Conservation (phyloP, 2,888 invertebrate genomes). For the Ormia ochracea region DNA sequence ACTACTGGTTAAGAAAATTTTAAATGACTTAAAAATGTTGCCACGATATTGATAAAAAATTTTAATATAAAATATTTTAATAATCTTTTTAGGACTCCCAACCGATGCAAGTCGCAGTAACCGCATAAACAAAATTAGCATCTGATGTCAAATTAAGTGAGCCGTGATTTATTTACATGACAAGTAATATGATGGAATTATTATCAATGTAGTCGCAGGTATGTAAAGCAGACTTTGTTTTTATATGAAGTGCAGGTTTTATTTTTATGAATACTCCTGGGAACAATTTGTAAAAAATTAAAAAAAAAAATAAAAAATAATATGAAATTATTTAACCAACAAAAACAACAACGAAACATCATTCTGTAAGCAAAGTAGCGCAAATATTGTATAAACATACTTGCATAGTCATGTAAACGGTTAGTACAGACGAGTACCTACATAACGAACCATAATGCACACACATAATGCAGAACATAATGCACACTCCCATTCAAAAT, state of each 20-base stretch:
- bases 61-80: not conserved
- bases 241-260: not conserved
- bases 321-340: slow-evolving; percentile 14
- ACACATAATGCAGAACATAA: too few relatives aligned
- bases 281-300: slow-evolving; percentile 61
- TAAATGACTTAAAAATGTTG: too few relatives aligned
- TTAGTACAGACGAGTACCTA: too few relatives aligned
- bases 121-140: not conserved
- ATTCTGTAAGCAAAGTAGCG: slow-evolving; percentile 27
- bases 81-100: not conserved
- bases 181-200: slow-evolving; percentile 75
- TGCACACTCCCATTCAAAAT: too few relatives aligned
- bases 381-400: not conserved
- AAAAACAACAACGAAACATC: slow-evolving; percentile 27
- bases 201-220: slow-evolving; percentile 63
- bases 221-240: not conserved
- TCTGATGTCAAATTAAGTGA: slow-evolving; percentile 71
- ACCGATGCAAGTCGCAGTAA: not conserved
- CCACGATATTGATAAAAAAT: too few relatives aligned
- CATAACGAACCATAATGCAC: too few relatives aligned
- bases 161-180: slow-evolving; percentile 69
- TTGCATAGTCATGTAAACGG: not conserved
- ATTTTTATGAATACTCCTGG: slow-evolving; percentile 47
- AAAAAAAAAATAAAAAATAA: not conserved
- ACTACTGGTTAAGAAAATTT: too few relatives aligned